Percentiles rank a stretch among this genome's conserved stretches.
phyloP scores from a whole-genome alignment of 2,113 vertebrate genomes.

The Edolisoma coerulescens region DNA sequence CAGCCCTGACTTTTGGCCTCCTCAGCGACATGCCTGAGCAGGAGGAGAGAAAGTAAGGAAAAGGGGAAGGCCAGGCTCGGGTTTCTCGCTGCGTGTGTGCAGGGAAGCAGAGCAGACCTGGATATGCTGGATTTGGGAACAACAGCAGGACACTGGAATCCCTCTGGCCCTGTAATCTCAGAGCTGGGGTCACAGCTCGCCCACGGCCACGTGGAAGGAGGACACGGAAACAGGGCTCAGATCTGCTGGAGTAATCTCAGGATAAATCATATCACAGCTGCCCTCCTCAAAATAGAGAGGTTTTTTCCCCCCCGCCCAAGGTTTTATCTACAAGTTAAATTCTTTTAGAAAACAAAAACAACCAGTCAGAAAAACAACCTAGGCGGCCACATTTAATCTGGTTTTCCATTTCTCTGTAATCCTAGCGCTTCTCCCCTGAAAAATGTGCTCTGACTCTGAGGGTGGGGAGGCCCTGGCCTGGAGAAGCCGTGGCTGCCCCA shows the following conservation, averaged over 20 bases:
- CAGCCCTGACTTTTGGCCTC: not conserved
- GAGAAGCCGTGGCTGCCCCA: not conserved
- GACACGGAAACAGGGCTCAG: not conserved
- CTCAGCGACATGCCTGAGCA: constrained; percentile 2
- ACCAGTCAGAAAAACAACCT: not conserved
- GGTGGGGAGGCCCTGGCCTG: not conserved
- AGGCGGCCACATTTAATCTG: not conserved
- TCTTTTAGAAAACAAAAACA: not conserved
- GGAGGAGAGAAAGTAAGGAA: constrained; percentile 17
- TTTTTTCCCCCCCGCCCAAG: fast-evolving
- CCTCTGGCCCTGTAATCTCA: fast-evolving
- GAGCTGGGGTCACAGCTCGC: not conserved
- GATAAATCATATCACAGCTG: not conserved
- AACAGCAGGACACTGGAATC: not conserved
- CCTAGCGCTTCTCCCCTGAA: not conserved
- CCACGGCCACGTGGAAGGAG: not conserved
- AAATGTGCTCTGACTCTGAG: not conserved
- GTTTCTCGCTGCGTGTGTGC: not conserved
- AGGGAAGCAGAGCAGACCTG: not conserved
- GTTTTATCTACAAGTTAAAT: not conserved
- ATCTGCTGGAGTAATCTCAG: not conserved
- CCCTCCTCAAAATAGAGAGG: not conserved
- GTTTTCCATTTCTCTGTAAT: not conserved
- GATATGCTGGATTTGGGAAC: fast-evolving
- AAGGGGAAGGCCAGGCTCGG: not conserved